Evolutionary conservation across 1,140 invertebrate species (phyloP), one percentile per base, ranked within the genome.

Genomic region (Cotesia typhae): DNA sequence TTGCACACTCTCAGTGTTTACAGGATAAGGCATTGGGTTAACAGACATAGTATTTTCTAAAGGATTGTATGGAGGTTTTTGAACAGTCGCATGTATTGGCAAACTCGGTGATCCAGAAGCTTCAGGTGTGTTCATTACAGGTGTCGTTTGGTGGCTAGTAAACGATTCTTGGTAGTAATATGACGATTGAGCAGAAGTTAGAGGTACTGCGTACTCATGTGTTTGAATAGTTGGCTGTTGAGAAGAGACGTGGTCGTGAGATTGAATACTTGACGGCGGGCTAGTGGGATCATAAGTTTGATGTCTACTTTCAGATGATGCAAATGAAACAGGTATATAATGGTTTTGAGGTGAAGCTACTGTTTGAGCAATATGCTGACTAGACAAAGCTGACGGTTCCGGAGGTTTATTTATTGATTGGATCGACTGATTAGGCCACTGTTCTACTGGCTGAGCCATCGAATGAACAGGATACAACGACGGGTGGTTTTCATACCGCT

Each of bases 401-500:
- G 37, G 37, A 36, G 71, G 60, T 20, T 52, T 9, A 12, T 41
- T 55, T 7, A 38, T 66, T 47, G 41, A 59, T 14, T 20, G 14
- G 5, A 47, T 41, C 3, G 57, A 14, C 12, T 17, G 7, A 47
- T 17, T 57, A 59, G 52, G 17, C 53, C 53, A 59, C 53, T 57
- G 67, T 36, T 70, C 41, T n/a, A 47, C 35, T 63, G 60, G 14
- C 47, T 70, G 68, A 47, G 61, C 4, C 3, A 4, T 60, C 28
- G 74, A 53, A 9, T 75, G 57, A 9, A 47, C 3, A 6, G 77
- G 72, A 12, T 63, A 69, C 0, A 63, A 17, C 20, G 61, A n/a
- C 6, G n/a, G 14, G 53, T 73, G 63, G 75, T 73, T 80, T 75
- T 78, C 80, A 2, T 71, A 6, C 5, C 78, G 63, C 20, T 75